Evolutionary conservation across 2,113 vertebrate genomes (phyloP).

Genomic region (Actenoides lindsayi): DNA sequence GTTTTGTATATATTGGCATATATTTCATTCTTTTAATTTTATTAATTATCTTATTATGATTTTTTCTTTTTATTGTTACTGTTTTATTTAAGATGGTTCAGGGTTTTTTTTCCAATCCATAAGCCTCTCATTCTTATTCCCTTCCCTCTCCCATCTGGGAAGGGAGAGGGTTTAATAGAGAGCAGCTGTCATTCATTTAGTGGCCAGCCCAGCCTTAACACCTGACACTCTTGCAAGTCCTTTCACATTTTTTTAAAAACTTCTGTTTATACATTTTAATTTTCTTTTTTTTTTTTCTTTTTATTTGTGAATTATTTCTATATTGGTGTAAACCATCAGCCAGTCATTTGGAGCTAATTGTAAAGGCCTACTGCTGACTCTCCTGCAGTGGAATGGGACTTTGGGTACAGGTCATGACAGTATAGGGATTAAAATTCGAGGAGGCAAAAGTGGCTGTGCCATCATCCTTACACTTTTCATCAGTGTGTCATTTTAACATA

Average conservation of each 20-base stretch:
- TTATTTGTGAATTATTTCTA: not conserved
- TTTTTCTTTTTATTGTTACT: no score
- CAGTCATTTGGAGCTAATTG: not conserved
- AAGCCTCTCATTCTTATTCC: no score
- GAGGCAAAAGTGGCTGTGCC: not conserved
- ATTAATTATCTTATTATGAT: no score
- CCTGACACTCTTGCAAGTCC: not conserved
- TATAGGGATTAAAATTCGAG: not conserved
- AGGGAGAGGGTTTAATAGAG: no score
- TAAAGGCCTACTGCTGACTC: not conserved
- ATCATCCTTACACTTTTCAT: not conserved
- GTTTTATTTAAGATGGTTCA: no score
- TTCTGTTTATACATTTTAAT: not conserved
- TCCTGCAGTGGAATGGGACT: not conserved
- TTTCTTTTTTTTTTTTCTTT: not conserved
- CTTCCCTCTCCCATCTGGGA: no score
- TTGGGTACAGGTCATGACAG: not conserved
- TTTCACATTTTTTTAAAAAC: not conserved
- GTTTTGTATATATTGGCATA: no score
- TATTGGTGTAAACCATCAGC: not conserved
- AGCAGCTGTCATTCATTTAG: no score
- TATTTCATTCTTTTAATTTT: no score
- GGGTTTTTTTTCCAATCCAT: no score
- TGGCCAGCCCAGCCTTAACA: no score
- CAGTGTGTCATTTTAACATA: not conserved